These are phyloP conservation scores for Podotricha telesiphe DNA, from an alignment of 2,888 invertebrate species.

Conservation along the genomic window DNA sequence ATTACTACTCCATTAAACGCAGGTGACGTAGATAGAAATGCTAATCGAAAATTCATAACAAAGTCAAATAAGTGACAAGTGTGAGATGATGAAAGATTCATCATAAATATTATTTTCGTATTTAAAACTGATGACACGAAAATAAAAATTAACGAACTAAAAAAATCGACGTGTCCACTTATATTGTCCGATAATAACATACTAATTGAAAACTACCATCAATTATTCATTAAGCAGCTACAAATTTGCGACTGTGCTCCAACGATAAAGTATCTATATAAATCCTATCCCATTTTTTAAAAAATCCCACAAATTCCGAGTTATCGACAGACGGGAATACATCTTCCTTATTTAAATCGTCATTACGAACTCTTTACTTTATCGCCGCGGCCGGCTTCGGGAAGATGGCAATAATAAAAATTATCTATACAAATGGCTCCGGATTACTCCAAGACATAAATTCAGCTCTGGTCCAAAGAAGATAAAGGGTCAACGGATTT, in stretches of 20 bases:
- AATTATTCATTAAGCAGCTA: conserved; percentile 17
- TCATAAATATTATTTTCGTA: no score
- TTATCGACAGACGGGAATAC: conserved; percentile 79
- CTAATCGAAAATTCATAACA: no score
- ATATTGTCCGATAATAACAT: conserved; percentile 9
- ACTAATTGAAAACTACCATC: conserved; percentile 16
- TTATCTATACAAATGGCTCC: conserved; percentile 83
- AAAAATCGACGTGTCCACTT: neutral
- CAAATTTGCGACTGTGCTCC: conserved; percentile 20
- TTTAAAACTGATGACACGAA: neutral
- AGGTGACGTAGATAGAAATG: no score
- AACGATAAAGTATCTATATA: conserved; percentile 44
- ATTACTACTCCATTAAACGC: no score
- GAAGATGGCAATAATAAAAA: conserved; percentile 84
- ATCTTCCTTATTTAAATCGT: conserved; percentile 83
- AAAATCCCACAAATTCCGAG: conserved; percentile 69
- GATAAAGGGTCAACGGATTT: conserved; percentile 82
- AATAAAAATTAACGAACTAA: neutral
- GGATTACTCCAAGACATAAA: conserved; percentile 83
- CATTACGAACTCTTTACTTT: conserved; percentile 83
- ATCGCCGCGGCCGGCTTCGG: conserved; percentile 76
- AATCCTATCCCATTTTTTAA: conserved; percentile 61
- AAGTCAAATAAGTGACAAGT: no score
- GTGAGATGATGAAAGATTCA: no score
- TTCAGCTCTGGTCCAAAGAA: conserved; percentile 81